These are phyloP conservation scores for Drosophila grimshawi DNA, from an alignment of 1,140 invertebrate genomes.

Conservation along the genomic window DNA sequence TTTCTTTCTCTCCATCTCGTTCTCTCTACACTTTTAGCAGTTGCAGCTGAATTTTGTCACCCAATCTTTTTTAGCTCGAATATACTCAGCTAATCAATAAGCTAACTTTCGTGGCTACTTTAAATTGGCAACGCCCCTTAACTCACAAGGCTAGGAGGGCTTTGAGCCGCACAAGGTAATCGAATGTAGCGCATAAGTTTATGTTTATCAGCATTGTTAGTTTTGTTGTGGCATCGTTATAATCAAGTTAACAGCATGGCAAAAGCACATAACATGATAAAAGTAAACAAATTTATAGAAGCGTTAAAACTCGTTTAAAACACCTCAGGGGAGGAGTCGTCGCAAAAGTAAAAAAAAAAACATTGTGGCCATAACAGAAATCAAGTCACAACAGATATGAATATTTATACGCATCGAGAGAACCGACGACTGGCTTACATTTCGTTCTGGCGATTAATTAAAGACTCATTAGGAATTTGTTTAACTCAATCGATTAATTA, in stretches of 20 bases:
- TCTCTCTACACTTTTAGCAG: not conserved
- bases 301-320: slow-evolving; percentile 65
- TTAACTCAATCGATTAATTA: slow-evolving; percentile 67
- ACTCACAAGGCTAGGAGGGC: not conserved
- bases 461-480: slow-evolving; percentile 82
- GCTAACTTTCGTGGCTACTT: slow-evolving; percentile 7
- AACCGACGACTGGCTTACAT: slow-evolving; percentile 34
- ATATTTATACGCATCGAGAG: slow-evolving; percentile 56
- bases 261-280: slow-evolving; percentile 28
- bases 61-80: slow-evolving; percentile 1
- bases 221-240: slow-evolving; percentile 55
- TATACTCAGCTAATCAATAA: slow-evolving; percentile 18
- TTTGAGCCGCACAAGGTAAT: slow-evolving; percentile 11
- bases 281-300: slow-evolving; percentile 54
- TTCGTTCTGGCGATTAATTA: slow-evolving; percentile 74
- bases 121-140: slow-evolving; percentile 35
- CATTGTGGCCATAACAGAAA: slow-evolving; percentile 59
- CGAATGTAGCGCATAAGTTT: slow-evolving; percentile 42
- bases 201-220: slow-evolving; percentile 41
- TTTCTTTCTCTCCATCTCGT: not conserved
- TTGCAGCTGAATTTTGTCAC: slow-evolving; percentile 11
- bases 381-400: slow-evolving; percentile 60
- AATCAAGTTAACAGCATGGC: slow-evolving; percentile 49
- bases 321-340: slow-evolving; percentile 72
- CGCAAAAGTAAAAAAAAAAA: slow-evolving; percentile 10